Conservation (phyloP, 2,888 invertebrate genomes). For the Diadromus collaris region DNA sequence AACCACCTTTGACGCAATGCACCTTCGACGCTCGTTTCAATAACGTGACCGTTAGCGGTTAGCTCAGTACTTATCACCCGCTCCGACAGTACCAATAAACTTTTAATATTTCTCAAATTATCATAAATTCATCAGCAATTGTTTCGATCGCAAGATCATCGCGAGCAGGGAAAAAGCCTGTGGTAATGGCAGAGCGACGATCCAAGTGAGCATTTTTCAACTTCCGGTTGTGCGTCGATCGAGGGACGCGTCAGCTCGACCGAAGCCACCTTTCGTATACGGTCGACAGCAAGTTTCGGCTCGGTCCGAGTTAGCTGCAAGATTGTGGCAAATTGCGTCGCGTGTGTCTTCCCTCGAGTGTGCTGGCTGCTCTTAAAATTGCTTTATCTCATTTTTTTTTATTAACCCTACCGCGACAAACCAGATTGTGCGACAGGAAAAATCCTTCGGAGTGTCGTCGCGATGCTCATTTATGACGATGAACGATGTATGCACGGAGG, state of each 20-base stretch:
- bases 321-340: background rate
- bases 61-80: background rate
- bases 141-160: background rate
- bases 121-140: background rate
- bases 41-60: background rate
- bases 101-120: background rate
- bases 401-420: background rate
- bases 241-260: conserved; percentile 39
- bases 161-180: conserved; percentile 32
- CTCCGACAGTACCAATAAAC: background rate
- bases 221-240: conserved; percentile 53
- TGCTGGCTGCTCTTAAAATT: background rate
- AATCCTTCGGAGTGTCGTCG: conserved; percentile 3
- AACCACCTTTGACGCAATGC: background rate
- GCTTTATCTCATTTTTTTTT: background rate
- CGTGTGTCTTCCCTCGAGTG: background rate
- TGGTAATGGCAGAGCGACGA: conserved; percentile 2
- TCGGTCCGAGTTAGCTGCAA: background rate
- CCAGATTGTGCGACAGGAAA: background rate
- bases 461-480: conserved; percentile 26
- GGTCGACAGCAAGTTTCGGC: conserved; percentile 3
- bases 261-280: conserved; percentile 41
- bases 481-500: conserved; percentile 9
- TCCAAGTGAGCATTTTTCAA: conserved; percentile 18
- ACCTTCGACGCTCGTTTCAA: background rate